Base-by-base conservation (phyloP, 2,888 invertebrate genomes). In the Gibbula magus region DNA sequence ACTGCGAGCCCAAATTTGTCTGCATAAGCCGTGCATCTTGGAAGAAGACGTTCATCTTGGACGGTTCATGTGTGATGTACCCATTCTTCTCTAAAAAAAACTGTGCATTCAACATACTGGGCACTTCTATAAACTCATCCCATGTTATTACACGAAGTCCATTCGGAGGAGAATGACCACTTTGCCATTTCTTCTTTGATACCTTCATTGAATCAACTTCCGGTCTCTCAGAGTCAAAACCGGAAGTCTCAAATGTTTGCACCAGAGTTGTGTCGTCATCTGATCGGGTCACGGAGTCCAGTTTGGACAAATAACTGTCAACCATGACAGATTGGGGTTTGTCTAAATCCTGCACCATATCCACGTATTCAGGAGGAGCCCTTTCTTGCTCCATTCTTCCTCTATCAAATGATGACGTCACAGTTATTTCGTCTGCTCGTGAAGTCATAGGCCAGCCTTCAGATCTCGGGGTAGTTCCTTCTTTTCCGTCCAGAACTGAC, bases 1-100 rank as follows among this genome's bases (percentile, higher is more conserved):
- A 88, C 7, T 87, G 86, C 51, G 87, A 87, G 3, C 89, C 89
- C 54, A 88, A 78, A 0, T 83, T 82, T 8, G 89, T 88, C 39
- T 86, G 86, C 83, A 87, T 86, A 80, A 89, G 87, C 67, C 87
- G 84, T 32, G 86, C 84, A 2, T 87, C 88, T 73, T 88, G 88
- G 75, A 89, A 89, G 79, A 89, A 88, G 20, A 87, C 87, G 56
- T 88, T 89, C n/a, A 89, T 88, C 75, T 88, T 86, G 8, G 86
- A 86, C 1, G 86, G 82, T 73, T 89, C 88, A 61, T 84, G 89
- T 1, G 87, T 88, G 18, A 88, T 87, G 70, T 82, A 84, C 13
- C 86, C 83, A 32, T 85, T 84, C 66, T 82, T 83, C 79, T 88
- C 88, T 52, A 81, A 32, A 39, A 82, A 83, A 77, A 88, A 89